Evolutionary conservation across 2,113 vertebrate species (phyloP).

Genomic region (Spea multiplicata): DNA sequence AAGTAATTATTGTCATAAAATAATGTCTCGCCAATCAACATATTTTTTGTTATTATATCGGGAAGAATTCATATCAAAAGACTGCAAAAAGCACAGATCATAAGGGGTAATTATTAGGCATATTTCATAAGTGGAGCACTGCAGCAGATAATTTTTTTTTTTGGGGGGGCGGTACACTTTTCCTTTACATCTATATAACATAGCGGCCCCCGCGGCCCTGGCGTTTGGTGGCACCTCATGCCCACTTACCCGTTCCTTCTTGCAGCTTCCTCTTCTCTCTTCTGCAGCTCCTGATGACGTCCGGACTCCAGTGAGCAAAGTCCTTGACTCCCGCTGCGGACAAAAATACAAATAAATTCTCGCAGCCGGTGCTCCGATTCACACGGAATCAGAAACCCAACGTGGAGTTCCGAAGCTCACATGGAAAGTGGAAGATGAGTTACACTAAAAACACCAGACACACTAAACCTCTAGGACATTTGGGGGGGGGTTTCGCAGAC

Average conservation of each 20-base stretch:
- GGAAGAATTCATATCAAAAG: no score
- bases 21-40: no score
- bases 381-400: constrained; percentile 42
- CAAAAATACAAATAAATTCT: constrained; percentile 46
- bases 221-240: neutral
- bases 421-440: constrained; percentile 23
- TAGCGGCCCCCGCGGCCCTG: neutral
- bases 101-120: no score
- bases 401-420: constrained; percentile 20
- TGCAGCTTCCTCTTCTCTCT: constrained; percentile 22
- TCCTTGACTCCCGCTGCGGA: constrained; percentile 40
- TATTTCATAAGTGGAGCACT: neutral
- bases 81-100: no score
- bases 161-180: neutral
- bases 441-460: constrained; percentile 33
- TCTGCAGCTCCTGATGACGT: constrained; percentile 42
- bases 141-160: neutral
- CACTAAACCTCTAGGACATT: neutral
- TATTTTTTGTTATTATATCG: no score
- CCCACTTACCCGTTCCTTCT: constrained; percentile 40
- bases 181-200: neutral
- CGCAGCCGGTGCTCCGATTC: constrained; percentile 42
- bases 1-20: no score
- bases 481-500: neutral
- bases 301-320: constrained; percentile 42